Evolutionary conservation across 2,113 vertebrate genomes (phyloP).

Genomic region (Hiodon alosoides): DNA sequence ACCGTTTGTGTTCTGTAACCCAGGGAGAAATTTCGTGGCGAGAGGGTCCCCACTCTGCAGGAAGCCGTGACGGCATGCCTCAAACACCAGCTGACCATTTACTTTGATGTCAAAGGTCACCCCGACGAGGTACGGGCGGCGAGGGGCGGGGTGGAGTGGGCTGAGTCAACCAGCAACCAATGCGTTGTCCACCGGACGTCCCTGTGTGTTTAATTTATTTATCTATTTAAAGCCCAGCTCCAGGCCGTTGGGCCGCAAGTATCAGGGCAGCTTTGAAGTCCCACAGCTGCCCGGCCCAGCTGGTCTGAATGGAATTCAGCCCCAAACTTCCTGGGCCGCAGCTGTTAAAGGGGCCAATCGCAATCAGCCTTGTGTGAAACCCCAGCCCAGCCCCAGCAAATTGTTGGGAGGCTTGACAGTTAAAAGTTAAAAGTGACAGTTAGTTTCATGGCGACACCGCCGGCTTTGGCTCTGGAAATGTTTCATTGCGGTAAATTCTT

Average conservation of each 20-base stretch:
- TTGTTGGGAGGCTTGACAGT: no score
- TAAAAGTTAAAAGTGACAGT: no score
- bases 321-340: background rate
- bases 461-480: no score
- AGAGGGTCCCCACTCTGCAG: constrained; percentile 84
- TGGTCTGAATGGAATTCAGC: background rate
- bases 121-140: constrained; percentile 70
- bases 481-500: no score
- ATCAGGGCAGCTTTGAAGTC: background rate
- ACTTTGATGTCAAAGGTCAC: constrained; percentile 95
- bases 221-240: background rate
- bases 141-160: background rate
- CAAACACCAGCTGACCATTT: constrained; percentile 75
- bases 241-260: background rate
- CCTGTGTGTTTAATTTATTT: constrained; percentile 5
- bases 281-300: background rate
- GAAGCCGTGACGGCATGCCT: constrained; percentile 84
- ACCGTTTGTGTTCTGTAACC: background rate
- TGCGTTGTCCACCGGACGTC: background rate
- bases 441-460: no score
- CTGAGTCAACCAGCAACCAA: background rate
- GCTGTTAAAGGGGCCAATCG: background rate
- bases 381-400: no score
- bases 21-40: constrained; percentile 74
- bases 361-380: no score